Evolutionary conservation across 2,113 vertebrate genomes (phyloP).

Genomic region (Brevimyrus niger): DNA sequence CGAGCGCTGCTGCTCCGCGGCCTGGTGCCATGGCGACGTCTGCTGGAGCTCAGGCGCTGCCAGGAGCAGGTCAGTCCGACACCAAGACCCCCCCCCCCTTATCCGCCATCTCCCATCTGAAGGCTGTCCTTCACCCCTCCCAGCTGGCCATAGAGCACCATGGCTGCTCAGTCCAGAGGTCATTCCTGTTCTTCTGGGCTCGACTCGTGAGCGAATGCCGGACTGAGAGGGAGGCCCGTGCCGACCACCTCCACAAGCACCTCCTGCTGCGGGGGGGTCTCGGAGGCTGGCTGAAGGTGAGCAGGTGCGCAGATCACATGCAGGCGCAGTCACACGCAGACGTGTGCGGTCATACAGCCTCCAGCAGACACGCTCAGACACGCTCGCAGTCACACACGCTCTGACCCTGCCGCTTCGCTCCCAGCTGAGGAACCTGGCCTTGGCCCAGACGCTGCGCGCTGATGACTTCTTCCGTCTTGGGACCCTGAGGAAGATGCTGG

Average conservation of each 20-base stretch:
- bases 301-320: slow-evolving; percentile 1
- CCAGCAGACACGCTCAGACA: not conserved
- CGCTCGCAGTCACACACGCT: not conserved
- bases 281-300: slow-evolving; percentile 70
- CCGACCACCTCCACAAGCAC: slow-evolving; percentile 55
- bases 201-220: slow-evolving; percentile 45
- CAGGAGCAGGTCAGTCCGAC: slow-evolving; percentile 58
- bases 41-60: slow-evolving; percentile 58
- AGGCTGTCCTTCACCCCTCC: not conserved
- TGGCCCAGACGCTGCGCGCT: slow-evolving; percentile 49
- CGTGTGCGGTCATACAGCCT: not conserved
- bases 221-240: slow-evolving; percentile 56
- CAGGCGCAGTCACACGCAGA: not conserved
- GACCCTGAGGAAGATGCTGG: slow-evolving; percentile 63
- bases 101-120: not conserved
- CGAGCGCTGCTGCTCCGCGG: slow-evolving; percentile 62
- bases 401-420: not conserved
- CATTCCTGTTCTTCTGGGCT: slow-evolving; percentile 65
- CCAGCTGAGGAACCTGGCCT: slow-evolving; percentile 53
- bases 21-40: slow-evolving; percentile 75
- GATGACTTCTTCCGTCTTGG: slow-evolving; percentile 40
- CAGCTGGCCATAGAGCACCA: slow-evolving; percentile 74
- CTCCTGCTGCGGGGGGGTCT: slow-evolving; percentile 61
- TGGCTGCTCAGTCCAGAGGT: slow-evolving; percentile 54
- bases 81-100: not conserved